Base-by-base conservation (phyloP, 2,888 invertebrate genomes). In the Rhamnusium bicolor region DNA sequence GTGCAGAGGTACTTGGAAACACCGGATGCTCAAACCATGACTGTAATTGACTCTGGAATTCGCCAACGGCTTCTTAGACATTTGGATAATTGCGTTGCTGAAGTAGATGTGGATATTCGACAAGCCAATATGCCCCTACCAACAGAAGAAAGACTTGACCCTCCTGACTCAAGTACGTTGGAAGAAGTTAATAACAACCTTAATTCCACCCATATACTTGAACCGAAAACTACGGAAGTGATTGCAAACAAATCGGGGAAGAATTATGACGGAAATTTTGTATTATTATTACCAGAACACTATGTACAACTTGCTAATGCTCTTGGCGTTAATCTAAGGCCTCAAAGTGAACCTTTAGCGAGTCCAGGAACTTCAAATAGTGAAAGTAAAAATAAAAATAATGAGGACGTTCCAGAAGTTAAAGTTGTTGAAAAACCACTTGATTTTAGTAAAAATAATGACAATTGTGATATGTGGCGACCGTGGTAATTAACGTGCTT, bases 251-350 rank as follows among this genome's bases (percentile, higher is more conserved):
- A 90, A 79, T 90, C 90, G 0, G 90, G 76, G 56, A 88, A 91
- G 71, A 87, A 90, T 69, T 91, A 91, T 24, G 91, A 92, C 80
- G 91, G 91, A 1, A 91, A 91, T 80, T 91, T 91, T 49, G 91
- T 92, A 16, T 90, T 92, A 81, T 88, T 92, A 2, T 86, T 92
- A 49, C 92, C 92, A 49, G 91, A 91, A 83, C 91, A 92, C 84
- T 92, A 92, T 84, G 90, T 92, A 8, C 91, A 92, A 82, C 80
- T 91, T 60, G 91, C 91, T 0, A 90, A 90, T 2, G 91, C 91
- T 65, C 77, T 89, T 29, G 88, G 88, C 51, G 88, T 88, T 63
- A 88, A 89, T 80, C 76, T 89, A 66, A 80, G 87, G 72, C 84
- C 85, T 61, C 84, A 84, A 63, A 81, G 77, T 71, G 83, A 81